Conservation (phyloP, 2,797 vertebrate genomes). For the Oreortyx pictus region DNA sequence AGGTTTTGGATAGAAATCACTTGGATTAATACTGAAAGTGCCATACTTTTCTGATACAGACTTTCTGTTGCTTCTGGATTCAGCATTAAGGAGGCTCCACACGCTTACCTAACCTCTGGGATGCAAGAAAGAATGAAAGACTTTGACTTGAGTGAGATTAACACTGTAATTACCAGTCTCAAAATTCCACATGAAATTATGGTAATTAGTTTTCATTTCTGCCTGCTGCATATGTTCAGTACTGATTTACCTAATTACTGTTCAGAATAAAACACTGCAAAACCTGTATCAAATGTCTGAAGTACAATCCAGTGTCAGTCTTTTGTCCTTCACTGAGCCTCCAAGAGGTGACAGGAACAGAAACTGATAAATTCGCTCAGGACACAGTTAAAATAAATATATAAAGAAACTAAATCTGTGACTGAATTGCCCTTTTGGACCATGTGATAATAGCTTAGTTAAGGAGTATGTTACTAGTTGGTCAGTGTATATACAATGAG, state of each 20-base stretch:
- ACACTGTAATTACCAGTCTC: constrained; percentile 21
- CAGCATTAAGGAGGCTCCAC: constrained; percentile 1
- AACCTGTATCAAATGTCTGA: not conserved
- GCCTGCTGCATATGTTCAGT: constrained; percentile 61
- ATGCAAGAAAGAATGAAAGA: constrained; percentile 13
- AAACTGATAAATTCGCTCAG: not conserved
- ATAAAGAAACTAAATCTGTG: not conserved
- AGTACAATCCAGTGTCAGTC: not conserved
- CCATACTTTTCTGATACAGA: not conserved
- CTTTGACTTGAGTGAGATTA: not conserved
- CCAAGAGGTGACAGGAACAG: not conserved
- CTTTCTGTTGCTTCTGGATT: constrained; percentile 19
- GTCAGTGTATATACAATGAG: not conserved
- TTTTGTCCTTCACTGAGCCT: not conserved
- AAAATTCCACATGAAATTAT: constrained; percentile 11
- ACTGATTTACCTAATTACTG: constrained; percentile 58
- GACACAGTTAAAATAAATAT: not conserved
- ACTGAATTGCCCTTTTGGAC: not conserved
- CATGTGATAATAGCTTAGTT: not conserved
- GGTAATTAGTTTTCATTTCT: constrained; percentile 55
- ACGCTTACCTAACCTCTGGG: not conserved
- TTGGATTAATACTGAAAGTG: not conserved
- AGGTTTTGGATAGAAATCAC: not conserved
- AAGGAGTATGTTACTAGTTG: not conserved
- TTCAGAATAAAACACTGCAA: constrained; percentile 74